phyloP scores from a whole-genome alignment of 2,888 invertebrate species.

The Spialia ferax region DNA sequence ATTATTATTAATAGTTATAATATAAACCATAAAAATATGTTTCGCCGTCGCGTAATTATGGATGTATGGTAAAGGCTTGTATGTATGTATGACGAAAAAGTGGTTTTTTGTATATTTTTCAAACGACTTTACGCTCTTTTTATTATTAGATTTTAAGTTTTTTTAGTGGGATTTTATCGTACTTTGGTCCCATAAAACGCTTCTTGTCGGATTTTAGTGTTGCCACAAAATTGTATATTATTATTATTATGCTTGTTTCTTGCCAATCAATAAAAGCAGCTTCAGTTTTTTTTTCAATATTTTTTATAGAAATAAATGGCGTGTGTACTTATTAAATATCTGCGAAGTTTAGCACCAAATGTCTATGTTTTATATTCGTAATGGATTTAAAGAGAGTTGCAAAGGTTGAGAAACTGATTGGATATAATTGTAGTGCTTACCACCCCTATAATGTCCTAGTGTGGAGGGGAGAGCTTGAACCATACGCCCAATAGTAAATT shows the following conservation, averaged over 20 bases:
- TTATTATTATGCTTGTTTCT: background rate
- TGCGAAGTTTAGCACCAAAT: too few species aligned
- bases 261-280: background rate
- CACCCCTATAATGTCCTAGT: too few species aligned
- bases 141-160: too few species aligned
- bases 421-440: too few species aligned
- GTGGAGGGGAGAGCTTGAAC: too few species aligned
- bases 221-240: background rate
- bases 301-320: background rate
- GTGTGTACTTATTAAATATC: background rate
- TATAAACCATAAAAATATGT: conserved; percentile 31
- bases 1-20: conserved; percentile 15
- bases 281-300: background rate
- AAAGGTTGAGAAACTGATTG: too few species aligned
- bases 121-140: conserved; percentile 6
- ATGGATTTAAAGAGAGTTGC: too few species aligned
- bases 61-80: conserved; percentile 27
- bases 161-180: too few species aligned
- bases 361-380: too few species aligned
- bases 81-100: background rate
- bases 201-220: background rate
- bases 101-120: background rate
- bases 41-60: conserved; percentile 19
- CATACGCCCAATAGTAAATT: too few species aligned
- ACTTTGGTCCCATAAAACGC: background rate